These are phyloP conservation scores for Enteromius trimaculatus DNA, from an alignment of 2,797 vertebrate species.

Conservation along the genomic window DNA sequence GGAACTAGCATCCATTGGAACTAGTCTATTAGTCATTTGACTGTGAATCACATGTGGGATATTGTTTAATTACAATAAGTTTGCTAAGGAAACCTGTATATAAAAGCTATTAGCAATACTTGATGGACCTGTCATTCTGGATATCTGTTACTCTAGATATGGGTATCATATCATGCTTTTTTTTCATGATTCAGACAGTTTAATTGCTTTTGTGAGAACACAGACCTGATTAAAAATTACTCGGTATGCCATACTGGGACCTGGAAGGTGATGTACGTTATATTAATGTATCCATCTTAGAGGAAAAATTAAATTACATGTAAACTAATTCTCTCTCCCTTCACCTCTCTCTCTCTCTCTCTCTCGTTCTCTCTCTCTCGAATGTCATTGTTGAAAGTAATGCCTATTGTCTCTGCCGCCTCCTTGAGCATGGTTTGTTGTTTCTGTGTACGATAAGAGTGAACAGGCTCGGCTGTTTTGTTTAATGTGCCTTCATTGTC, in stretches of 20 bases:
- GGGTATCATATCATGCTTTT: background rate
- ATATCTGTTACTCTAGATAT: slow-evolving; percentile 2
- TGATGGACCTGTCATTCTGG: slow-evolving; percentile 4
- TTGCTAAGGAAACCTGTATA: background rate
- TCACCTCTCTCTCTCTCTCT: slow-evolving; percentile 19
- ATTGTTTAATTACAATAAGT: background rate
- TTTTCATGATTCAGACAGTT: slow-evolving; percentile 6
- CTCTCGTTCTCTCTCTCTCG: background rate
- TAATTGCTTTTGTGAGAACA: slow-evolving; percentile 20
- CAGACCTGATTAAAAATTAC: slow-evolving; percentile 23
- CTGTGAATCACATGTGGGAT: background rate
- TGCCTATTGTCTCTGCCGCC: slow-evolving; percentile 34
- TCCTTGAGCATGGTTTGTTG: slow-evolving; percentile 40
- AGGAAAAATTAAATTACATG: slow-evolving; percentile 4
- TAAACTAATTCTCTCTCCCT: slow-evolving; percentile 13
- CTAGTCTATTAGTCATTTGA: background rate
- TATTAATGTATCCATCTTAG: slow-evolving; percentile 19
- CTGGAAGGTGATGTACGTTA: slow-evolving; percentile 8
- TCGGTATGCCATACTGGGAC: background rate
- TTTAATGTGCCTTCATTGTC: slow-evolving; percentile 50
- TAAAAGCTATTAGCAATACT: background rate
- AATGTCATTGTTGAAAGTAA: slow-evolving; percentile 23
- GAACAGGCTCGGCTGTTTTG: slow-evolving; percentile 42
- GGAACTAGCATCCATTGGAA: background rate
- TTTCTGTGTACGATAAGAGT: slow-evolving; percentile 50